Evolutionary conservation across 2,888 invertebrate genomes (phyloP).

Genomic region (Lysandra bellargus): DNA sequence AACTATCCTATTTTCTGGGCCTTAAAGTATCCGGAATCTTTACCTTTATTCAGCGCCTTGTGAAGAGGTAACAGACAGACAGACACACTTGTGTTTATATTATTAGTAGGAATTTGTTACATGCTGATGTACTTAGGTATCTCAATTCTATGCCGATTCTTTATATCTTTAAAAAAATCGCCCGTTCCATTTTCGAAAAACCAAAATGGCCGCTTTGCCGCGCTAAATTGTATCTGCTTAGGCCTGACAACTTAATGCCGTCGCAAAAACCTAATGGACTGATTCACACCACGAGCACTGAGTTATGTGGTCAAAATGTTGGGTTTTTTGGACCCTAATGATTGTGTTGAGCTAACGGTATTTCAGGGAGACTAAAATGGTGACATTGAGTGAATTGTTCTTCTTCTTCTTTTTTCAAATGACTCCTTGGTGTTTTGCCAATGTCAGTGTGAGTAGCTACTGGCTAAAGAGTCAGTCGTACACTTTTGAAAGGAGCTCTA

Average conservation of each 20-base stretch:
- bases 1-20: no score
- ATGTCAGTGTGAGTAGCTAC: no score
- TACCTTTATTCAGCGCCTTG: no score
- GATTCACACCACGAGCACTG: slow-evolving; percentile 49
- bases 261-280: slow-evolving; percentile 56
- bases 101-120: no score
- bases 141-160: neutral
- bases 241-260: slow-evolving; percentile 6
- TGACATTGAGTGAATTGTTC: neutral
- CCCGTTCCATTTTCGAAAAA: neutral
- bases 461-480: no score
- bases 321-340: neutral
- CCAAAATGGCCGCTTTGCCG: neutral
- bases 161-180: neutral
- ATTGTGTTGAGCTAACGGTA: neutral
- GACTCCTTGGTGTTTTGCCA: no score
- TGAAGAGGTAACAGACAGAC: no score
- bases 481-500: no score
- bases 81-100: no score
- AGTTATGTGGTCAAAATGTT: neutral
- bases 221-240: slow-evolving; percentile 16
- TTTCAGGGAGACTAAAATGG: neutral
- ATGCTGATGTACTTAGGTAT: neutral
- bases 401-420: neutral
- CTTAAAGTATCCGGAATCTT: no score